Evolutionary conservation across 1,140 invertebrate species (phyloP).

Genomic region (Pogonognathellus flavescens): DNA sequence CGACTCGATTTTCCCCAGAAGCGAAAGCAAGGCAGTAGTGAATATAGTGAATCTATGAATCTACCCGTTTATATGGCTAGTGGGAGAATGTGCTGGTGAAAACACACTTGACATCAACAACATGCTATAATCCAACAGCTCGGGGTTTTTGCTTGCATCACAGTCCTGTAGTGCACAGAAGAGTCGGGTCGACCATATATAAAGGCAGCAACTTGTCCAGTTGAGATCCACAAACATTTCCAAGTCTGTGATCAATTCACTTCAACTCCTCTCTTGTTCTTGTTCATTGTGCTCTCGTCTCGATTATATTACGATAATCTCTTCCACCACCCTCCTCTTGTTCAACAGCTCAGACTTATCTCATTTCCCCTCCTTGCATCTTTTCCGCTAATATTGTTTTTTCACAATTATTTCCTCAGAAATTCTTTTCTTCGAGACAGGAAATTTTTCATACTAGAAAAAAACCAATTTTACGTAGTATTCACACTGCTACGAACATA

Average conservation of each 20-base stretch:
- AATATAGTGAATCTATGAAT: not conserved
- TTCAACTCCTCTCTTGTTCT: not conserved
- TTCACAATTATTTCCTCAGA: not conserved
- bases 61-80: too few relatives aligned
- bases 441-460: not conserved
- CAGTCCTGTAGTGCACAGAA: too few relatives aligned
- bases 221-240: conserved; percentile 6
- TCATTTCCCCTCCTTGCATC: not conserved
- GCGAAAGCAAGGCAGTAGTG: not conserved
- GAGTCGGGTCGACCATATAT: too few relatives aligned
- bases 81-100: too few relatives aligned
- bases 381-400: too few relatives aligned
- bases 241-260: not conserved
- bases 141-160: too few relatives aligned
- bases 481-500: too few relatives aligned
- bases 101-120: too few relatives aligned
- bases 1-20: not conserved
- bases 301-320: not conserved
- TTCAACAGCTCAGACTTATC: not conserved
- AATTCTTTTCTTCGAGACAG: not conserved
- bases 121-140: too few relatives aligned
- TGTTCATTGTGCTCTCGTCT: not conserved
- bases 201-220: conserved; percentile 10
- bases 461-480: too few relatives aligned
- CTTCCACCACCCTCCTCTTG: not conserved